These are phyloP conservation scores for Antennarius maculatus DNA, from an alignment of 2,797 vertebrate species.

Conservation along the genomic window DNA sequence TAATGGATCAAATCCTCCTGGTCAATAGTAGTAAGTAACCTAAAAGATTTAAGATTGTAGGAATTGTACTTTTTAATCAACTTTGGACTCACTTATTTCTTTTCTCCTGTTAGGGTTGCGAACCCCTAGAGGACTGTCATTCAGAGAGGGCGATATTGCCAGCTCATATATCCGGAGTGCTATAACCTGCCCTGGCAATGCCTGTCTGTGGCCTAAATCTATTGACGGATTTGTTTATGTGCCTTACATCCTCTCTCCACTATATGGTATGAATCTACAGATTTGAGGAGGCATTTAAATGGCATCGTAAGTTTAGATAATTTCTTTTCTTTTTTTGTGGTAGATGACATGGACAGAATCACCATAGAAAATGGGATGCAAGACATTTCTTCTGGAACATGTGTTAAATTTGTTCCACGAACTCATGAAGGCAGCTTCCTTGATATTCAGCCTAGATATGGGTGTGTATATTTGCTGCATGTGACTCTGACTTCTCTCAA, in stretches of 20 bases:
- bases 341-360: conserved; percentile 84
- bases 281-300: not conserved
- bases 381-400: conserved; percentile 79
- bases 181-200: conserved; percentile 79
- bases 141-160: conserved; percentile 86
- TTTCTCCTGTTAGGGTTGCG: conserved; percentile 53
- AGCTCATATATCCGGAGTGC: conserved; percentile 76
- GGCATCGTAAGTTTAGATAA: not conserved
- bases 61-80: not conserved
- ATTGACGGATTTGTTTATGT: conserved; percentile 85
- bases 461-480: conserved; percentile 67
- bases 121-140: conserved; percentile 56
- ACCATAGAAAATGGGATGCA: conserved; percentile 84
- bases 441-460: conserved; percentile 78
- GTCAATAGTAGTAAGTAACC: conserved; percentile 75
- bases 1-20: conserved; percentile 82
- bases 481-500: not conserved
- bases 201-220: conserved; percentile 86
- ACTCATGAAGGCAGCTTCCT: conserved; percentile 80
- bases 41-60: not conserved
- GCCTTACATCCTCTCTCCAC: conserved; percentile 82
- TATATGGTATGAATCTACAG: conserved; percentile 78
- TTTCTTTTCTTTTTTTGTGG: not conserved
- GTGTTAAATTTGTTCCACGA: conserved; percentile 81
- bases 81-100: conserved; percentile 1